Evolutionary conservation across 2,888 invertebrate species (phyloP).

Genomic region (Sceliomorpha sp.): DNA sequence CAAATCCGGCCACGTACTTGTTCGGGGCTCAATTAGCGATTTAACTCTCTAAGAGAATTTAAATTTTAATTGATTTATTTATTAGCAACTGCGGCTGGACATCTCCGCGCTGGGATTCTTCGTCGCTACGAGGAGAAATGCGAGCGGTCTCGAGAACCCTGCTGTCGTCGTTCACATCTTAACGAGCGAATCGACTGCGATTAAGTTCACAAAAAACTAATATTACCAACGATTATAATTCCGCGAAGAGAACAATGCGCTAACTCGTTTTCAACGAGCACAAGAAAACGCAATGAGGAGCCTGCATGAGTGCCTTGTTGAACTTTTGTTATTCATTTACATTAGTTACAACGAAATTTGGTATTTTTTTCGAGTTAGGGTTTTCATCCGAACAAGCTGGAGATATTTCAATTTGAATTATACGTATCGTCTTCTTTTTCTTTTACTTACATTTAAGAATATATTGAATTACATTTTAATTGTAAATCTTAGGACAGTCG

Average conservation of each 20-base stretch:
- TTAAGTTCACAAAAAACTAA: conserved; percentile 69
- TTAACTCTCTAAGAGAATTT: conserved; percentile 68
- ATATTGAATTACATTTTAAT: too few relatives aligned
- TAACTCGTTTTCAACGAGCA: conserved; percentile 57
- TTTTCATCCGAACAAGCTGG: too few relatives aligned
- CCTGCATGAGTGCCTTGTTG: conserved; percentile 4
- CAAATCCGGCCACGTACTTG: conserved; percentile 69
- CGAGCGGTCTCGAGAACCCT: conserved; percentile 55
- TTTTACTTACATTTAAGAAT: too few relatives aligned
- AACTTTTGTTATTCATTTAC: background rate
- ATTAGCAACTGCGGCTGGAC: conserved; percentile 56
- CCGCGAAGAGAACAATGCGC: conserved; percentile 63
- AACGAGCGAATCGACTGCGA: conserved; percentile 66
- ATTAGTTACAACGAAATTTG: too few relatives aligned
- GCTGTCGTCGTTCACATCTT: conserved; percentile 60
- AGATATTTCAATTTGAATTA: too few relatives aligned
- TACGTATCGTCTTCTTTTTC: too few relatives aligned
- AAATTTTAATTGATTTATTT: conserved; percentile 74
- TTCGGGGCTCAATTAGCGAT: conserved; percentile 68
- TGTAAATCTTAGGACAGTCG: too few relatives aligned
- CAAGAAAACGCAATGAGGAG: conserved; percentile 44
- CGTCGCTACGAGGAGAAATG: conserved; percentile 71
- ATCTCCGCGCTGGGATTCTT: conserved; percentile 65
- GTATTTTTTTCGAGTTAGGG: too few relatives aligned
- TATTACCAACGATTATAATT: conserved; percentile 68